Base-by-base conservation (phyloP, 2,113 vertebrate species). In the Bothrops jararaca region DNA sequence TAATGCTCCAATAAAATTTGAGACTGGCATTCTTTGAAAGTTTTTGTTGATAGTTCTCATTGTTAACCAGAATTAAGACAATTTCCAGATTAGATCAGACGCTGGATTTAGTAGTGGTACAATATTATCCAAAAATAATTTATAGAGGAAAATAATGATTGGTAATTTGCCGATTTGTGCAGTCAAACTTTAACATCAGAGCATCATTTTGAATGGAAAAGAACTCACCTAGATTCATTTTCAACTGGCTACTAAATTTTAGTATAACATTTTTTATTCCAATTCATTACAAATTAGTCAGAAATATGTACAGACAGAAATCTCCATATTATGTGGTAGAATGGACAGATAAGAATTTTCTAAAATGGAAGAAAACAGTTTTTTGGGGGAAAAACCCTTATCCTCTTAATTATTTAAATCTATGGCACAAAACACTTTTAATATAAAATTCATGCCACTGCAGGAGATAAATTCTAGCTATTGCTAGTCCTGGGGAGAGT, bases 381-480 rank as follows among this genome's bases (percentile, higher is more conserved):
- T 58, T 56, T 13, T 0, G 1, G 39, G 8, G 45, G 95, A 18
- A 11, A 18, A 23, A 34, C 48, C 93, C 94, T 93, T 93, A 50
- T 80, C 92, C 92, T 91, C 53, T 69, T 92, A 94, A 29, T 95
- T 97, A 96, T 93, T 93, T 96, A 97, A 96, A 95, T 86, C 92
- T 69, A 91, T 93, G 95, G 95, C 93, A 90, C 93, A 97, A 96
- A 96, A 93, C 64, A 96, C 91, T 96, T 95, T 96, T 95, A 86
- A 96, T 95, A 60, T 86, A 52, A 52, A 95, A 96, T 90, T 24
- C 92, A 94, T 87, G 89, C 90, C 4, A 90, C 45, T 94, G 92
- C 58, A 94, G 93, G 52, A 53, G 5, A 15, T 90, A 92, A 95
- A 45, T 58, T 95, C 87, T n/a, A n/a, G n/a, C n/a, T n/a, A n/a